Evolutionary conservation across 2,888 invertebrate species (phyloP).

Genomic region (Eugnorisma glareosa): DNA sequence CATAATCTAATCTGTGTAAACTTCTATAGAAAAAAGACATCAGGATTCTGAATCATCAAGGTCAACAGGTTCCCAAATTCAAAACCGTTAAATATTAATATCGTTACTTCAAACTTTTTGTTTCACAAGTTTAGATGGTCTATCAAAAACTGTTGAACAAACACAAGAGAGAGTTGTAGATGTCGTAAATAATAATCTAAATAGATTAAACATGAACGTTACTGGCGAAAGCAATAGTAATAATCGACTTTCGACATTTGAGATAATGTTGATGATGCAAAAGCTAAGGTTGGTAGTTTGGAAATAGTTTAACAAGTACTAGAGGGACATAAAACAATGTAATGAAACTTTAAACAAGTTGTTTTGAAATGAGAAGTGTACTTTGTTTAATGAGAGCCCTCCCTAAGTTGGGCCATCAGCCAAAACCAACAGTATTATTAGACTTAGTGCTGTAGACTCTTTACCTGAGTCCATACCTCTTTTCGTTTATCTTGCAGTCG

Average conservation of each 20-base stretch:
- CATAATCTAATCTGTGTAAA: slow-evolving; percentile 39
- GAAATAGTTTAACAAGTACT: slow-evolving; percentile 29
- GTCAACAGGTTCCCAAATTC: slow-evolving; percentile 57
- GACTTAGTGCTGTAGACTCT: slow-evolving; percentile 82
- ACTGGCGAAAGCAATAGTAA: slow-evolving; percentile 73
- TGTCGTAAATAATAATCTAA: slow-evolving; percentile 64
- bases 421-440: slow-evolving; percentile 87
- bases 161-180: slow-evolving; percentile 62
- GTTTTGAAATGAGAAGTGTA: slow-evolving; percentile 66
- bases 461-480: slow-evolving; percentile 80
- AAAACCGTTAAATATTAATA: slow-evolving; percentile 62
- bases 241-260: slow-evolving; percentile 70
- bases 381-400: slow-evolving; percentile 72
- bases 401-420: slow-evolving; percentile 82
- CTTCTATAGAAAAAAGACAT: slow-evolving; percentile 25
- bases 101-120: slow-evolving; percentile 43
- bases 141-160: slow-evolving; percentile 50
- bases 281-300: slow-evolving; percentile 37
- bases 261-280: slow-evolving; percentile 60
- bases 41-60: slow-evolving; percentile 55
- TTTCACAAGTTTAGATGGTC: slow-evolving; percentile 61
- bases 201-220: slow-evolving; percentile 70
- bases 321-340: slow-evolving; percentile 23
- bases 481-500: slow-evolving; percentile 69
- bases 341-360: slow-evolving; percentile 50